phyloP scores from a whole-genome alignment of 2,113 vertebrate genomes.

The Colaptes auratus region DNA sequence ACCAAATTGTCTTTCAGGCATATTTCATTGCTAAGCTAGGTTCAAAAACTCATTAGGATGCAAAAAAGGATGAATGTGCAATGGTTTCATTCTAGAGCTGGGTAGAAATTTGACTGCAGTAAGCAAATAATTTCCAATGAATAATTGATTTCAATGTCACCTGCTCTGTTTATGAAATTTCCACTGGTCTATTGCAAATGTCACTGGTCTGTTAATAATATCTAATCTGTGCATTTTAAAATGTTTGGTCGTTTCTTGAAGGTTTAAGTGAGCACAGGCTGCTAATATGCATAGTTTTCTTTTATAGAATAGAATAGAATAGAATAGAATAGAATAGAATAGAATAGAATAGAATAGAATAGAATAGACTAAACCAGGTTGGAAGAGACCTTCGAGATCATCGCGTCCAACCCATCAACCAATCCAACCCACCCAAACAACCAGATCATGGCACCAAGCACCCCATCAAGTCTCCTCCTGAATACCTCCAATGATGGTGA shows the following conservation, averaged over 20 bases:
- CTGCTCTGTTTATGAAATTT: conserved; percentile 36
- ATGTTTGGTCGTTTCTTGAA: neutral
- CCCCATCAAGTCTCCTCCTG: too few species aligned
- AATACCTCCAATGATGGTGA: too few species aligned
- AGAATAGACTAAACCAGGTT: too few species aligned
- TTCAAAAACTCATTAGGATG: conserved; percentile 54
- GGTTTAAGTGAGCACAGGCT: neutral
- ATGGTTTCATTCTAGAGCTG: neutral
- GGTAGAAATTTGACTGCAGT: conserved; percentile 19
- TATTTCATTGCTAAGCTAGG: neutral
- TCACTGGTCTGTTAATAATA: neutral
- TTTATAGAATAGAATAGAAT: too few species aligned
- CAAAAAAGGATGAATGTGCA: conserved; percentile 19
- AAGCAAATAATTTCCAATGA: conserved; percentile 50
- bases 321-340: too few species aligned
- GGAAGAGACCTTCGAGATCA: too few species aligned
- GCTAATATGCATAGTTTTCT: neutral
- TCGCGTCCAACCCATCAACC: too few species aligned
- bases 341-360: too few species aligned
- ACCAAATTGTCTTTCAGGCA: neutral
- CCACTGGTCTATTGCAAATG: neutral
- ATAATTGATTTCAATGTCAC: conserved; percentile 65
- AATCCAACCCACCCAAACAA: too few species aligned
- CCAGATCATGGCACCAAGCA: too few species aligned
- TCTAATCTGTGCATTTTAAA: neutral